Conservation (phyloP, 2,113 vertebrate species). For the Rostratula benghalensis region DNA sequence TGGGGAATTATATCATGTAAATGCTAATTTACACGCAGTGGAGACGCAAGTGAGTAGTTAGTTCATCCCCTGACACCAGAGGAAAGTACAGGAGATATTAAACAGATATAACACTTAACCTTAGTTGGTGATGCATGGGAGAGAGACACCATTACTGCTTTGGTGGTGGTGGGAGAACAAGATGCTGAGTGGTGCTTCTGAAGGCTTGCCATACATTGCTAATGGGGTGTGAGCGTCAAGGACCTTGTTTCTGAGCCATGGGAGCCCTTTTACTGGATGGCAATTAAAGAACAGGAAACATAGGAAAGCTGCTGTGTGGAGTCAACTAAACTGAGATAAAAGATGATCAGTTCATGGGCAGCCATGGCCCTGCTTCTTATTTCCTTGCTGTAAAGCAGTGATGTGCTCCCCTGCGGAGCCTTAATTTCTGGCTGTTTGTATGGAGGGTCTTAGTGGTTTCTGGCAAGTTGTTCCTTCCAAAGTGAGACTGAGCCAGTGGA, state of each 20-base stretch:
- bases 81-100: background rate
- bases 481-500: background rate
- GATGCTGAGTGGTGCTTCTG: background rate
- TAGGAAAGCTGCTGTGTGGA: background rate
- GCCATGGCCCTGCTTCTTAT: background rate
- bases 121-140: slow-evolving; percentile 13
- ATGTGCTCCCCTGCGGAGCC: background rate
- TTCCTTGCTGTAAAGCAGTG: background rate
- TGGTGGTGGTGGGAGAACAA: background rate
- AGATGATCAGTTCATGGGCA: background rate
- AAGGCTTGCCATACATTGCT: background rate
- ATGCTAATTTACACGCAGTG: slow-evolving; percentile 25
- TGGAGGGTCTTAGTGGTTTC: background rate
- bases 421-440: slow-evolving; percentile 19
- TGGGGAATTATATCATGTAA: slow-evolving; percentile 11
- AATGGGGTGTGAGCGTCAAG: background rate
- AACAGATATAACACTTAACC: slow-evolving; percentile 8
- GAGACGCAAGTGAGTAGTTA: background rate
- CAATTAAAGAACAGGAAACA: background rate
- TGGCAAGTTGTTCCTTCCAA: background rate
- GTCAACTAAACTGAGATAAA: background rate
- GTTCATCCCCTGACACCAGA: background rate
- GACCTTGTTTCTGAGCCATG: background rate
- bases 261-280: background rate
- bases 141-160: background rate